Evolutionary conservation across 2,888 invertebrate genomes (phyloP), one percentile per base, ranked within the genome.

Genomic region (Incurvaria masculella): DNA sequence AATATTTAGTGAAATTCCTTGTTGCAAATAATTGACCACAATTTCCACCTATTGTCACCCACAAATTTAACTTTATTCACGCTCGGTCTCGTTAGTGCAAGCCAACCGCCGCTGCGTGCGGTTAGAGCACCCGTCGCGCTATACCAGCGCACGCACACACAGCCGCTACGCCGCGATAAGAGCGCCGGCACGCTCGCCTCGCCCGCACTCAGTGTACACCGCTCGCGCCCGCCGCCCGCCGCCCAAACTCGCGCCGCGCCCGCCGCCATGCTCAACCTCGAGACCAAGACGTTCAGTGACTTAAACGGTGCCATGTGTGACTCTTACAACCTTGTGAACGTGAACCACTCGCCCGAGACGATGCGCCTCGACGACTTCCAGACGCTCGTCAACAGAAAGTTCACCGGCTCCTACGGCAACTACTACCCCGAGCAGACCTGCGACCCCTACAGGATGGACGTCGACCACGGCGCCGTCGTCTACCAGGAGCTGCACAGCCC

Each of bases 321-420:
- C 33, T 23, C 23, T 10, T 33, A 33, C 33, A 14, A 14, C 8
- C 8, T 33, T 3, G 33, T 33, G 33, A 33, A 33, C 23, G 33
- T 33, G 33, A 33, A 33, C 23, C 23, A 23, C 33, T 64, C 71
- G 49, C 62, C 72, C 57, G 66, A 71, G 60, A 68, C 72, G 61
- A 68, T 69, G 57, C 71, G 72, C 53, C 76, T 78, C 57, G 76
- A 73, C 50, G 72, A 72, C 61, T 76, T 76, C 64, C 51, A 51
- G 49, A 68, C 73, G 61, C 75, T 75, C 48, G 74, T 78, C 68
- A 72, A 45, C 23, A 51, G 68, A 60, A 74, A 73, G 51, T 69
- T 71, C 49, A 65, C 65, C 56, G 65, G 66, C 17, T 65, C 68
- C 39, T 71, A 72, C 55, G 71, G 68, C 45, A 70, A 67, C 53